Conservation (phyloP, 2,797 vertebrate genomes). For the Arnoldichthys spilopterus region DNA sequence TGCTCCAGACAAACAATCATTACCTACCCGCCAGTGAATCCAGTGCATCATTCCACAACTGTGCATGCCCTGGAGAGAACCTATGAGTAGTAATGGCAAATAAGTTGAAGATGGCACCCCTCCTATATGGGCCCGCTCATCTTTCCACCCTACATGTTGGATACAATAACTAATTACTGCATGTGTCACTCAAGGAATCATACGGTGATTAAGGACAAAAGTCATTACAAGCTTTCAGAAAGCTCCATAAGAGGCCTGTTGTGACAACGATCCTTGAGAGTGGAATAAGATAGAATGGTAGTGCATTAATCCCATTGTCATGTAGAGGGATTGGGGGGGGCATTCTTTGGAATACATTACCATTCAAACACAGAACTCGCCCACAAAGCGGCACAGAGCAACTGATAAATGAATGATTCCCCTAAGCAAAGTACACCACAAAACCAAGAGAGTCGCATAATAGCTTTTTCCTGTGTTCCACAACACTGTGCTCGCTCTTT, state of each 20-base stretch:
- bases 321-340: constrained; percentile 51
- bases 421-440: constrained; percentile 63
- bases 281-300: constrained; percentile 48
- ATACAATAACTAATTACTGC: constrained; percentile 75
- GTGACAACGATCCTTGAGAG: constrained; percentile 65
- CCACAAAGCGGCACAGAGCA: constrained; percentile 55
- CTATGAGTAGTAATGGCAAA: constrained; percentile 61
- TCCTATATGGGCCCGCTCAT: constrained; percentile 63
- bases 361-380: constrained; percentile 57
- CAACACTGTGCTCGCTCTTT: constrained; percentile 47
- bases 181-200: constrained; percentile 71
- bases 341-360: constrained; percentile 56
- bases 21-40: constrained; percentile 59
- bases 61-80: constrained; percentile 62
- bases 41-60: constrained; percentile 51
- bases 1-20: constrained; percentile 58
- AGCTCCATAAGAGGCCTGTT: constrained; percentile 52
- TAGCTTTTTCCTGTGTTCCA: constrained; percentile 57
- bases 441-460: constrained; percentile 58
- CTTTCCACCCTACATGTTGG: constrained; percentile 76
- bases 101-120: constrained; percentile 50
- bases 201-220: constrained; percentile 68
- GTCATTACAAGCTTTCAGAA: constrained; percentile 62
- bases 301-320: constrained; percentile 65
- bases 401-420: constrained; percentile 67